phyloP scores from a whole-genome alignment of 2,888 invertebrate species.

The Chaetoderma sp. region DNA sequence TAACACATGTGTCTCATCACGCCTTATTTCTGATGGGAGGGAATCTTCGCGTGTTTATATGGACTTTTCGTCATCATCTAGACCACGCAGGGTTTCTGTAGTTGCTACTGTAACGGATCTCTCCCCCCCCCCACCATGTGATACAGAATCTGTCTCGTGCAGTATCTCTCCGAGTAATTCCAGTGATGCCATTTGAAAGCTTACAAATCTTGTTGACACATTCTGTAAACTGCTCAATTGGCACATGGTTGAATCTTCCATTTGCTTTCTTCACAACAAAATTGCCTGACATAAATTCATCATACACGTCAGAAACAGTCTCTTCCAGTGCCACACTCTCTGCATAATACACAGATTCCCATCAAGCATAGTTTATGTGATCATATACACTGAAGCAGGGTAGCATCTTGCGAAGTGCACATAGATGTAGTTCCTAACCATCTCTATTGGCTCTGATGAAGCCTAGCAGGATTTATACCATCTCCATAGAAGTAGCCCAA shows the following conservation, averaged over 20 bases:
- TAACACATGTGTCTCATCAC: background rate
- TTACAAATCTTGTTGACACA: background rate
- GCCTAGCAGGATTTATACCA: too few relatives aligned
- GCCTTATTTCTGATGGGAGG: background rate
- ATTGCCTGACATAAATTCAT: background rate
- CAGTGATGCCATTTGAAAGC: background rate
- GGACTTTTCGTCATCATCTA: background rate
- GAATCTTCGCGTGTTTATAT: background rate
- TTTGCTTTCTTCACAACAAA: background rate
- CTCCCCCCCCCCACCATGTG: too few relatives aligned
- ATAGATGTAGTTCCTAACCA: background rate
- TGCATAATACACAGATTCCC: background rate
- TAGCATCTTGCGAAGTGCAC: background rate
- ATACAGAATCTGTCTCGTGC: background rate
- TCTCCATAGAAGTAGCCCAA: too few relatives aligned
- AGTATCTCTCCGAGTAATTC: background rate
- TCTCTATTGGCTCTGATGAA: too few relatives aligned
- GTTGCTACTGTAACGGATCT: too few relatives aligned
- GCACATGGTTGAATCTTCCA: background rate
- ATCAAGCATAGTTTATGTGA: too few relatives aligned
- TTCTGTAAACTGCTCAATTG: background rate
- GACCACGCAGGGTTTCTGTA: background rate
- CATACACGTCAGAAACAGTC: background rate
- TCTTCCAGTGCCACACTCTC: background rate
- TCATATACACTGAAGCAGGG: too few relatives aligned